Percentiles rank a stretch among this genome's conserved stretches.
Evolutionary conservation across 2,888 invertebrate genomes (phyloP).

Genomic region (Rotaria socialis): DNA sequence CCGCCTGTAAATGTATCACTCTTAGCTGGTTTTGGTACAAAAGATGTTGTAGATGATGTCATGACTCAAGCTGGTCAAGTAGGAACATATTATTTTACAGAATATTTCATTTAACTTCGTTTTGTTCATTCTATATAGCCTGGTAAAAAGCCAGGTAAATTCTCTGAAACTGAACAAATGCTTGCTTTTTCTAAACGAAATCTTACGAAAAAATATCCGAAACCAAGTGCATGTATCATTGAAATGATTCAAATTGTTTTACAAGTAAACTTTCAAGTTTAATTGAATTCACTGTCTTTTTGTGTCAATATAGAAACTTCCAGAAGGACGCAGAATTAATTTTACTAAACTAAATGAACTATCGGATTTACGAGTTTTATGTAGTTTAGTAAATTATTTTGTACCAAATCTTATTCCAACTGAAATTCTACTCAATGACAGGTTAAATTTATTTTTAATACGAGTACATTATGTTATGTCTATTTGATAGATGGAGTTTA

Average conservation of each 20-base stretch:
- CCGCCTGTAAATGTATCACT: slow-evolving; percentile 51
- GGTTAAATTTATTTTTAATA: slow-evolving; percentile 49
- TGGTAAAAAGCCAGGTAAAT: slow-evolving; percentile 1
- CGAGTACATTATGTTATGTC: not conserved
- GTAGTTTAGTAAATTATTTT: slow-evolving; percentile 57
- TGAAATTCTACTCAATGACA: slow-evolving; percentile 57
- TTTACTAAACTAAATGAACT: slow-evolving; percentile 54
- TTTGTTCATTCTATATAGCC: not conserved
- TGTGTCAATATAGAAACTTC: slow-evolving; percentile 51
- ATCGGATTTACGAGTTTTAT: slow-evolving; percentile 56
- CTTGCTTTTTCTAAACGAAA: slow-evolving; percentile 47
- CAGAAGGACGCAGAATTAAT: slow-evolving; percentile 53
- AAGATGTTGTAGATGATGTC: slow-evolving; percentile 54
- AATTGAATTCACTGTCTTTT: not conserved
- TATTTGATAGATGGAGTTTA: slow-evolving; percentile 48
- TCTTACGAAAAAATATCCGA: slow-evolving; percentile 51
- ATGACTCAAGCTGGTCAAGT: slow-evolving; percentile 44
- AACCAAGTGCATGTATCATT: slow-evolving; percentile 54
- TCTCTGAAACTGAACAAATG: slow-evolving; percentile 42
- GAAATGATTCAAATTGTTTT: slow-evolving; percentile 50
- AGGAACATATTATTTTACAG: not conserved
- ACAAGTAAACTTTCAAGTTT: not conserved
- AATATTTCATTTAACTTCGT: not conserved
- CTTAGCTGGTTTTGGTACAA: slow-evolving; percentile 55
- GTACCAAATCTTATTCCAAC: slow-evolving; percentile 57